Evolutionary conservation across 1,140 invertebrate species (phyloP).

Genomic region (Drosophila pseudoobscura): DNA sequence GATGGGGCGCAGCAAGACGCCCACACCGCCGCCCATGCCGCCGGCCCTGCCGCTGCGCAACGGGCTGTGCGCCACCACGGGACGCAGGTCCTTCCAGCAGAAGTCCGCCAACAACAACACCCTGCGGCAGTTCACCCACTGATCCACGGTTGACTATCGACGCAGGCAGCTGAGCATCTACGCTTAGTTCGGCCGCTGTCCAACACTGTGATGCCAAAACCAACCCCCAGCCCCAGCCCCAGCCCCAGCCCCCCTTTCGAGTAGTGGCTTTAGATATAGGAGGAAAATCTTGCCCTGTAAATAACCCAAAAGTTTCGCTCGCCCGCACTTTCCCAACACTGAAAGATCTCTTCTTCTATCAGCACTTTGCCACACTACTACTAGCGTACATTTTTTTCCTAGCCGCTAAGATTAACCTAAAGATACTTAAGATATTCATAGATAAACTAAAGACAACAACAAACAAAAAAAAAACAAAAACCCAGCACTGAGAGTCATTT

Average conservation of each 20-base stretch:
- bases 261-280: constrained; percentile 35
- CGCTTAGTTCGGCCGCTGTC: constrained; percentile 51
- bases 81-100: constrained; percentile 70
- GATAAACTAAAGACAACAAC: constrained; percentile 45
- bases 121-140: constrained; percentile 69
- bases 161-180: constrained; percentile 73
- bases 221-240: constrained; percentile 9
- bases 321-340: constrained; percentile 20
- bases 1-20: constrained; percentile 66
- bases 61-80: constrained; percentile 70
- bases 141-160: constrained; percentile 67
- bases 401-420: constrained; percentile 35
- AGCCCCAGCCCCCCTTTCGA: not conserved
- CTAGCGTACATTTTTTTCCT: constrained; percentile 19
- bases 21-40: constrained; percentile 76
- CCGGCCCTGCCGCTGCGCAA: constrained; percentile 79
- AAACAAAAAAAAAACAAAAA: constrained; percentile 8
- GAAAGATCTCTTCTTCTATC: constrained; percentile 40
- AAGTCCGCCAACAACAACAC: constrained; percentile 55
- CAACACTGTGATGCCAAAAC: constrained; percentile 69
- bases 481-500: constrained; percentile 74
- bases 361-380: constrained; percentile 30
- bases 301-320: constrained; percentile 13
- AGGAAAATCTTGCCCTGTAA: constrained; percentile 30
- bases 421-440: constrained; percentile 34